phyloP scores from a whole-genome alignment of 64 coral and sea anemone genomes.

The Porites australiensis region DNA sequence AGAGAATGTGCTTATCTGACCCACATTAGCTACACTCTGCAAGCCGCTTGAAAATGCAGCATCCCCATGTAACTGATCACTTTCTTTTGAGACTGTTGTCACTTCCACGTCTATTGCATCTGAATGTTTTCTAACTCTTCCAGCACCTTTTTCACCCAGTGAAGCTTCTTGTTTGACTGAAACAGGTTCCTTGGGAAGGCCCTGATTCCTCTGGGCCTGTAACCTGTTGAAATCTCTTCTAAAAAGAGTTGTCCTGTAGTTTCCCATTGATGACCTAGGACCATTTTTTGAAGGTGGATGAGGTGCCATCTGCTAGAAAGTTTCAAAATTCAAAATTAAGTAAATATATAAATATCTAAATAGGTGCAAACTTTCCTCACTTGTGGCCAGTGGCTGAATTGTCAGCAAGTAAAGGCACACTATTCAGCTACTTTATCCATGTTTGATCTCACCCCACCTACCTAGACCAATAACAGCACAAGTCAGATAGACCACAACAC shows the following conservation, averaged over 20 bases:
- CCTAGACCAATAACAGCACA: too few species aligned
- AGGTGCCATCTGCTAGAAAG: conserved; percentile 52
- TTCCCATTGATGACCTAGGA: conserved; percentile 52
- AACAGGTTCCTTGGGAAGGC: conserved; percentile 16
- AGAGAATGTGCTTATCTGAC: conserved; percentile 27
- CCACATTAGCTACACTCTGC: neutral
- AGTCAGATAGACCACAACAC: too few species aligned
- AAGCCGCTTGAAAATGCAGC: neutral
- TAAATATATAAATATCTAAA: neutral
- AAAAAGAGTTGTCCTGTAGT: conserved; percentile 87
- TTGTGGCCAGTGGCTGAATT: too few species aligned
- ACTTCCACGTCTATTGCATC: neutral
- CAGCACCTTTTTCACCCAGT: neutral
- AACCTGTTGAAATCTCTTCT: conserved; percentile 91
- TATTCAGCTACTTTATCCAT: too few species aligned
- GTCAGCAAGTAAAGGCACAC: too few species aligned
- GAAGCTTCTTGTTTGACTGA: conserved; percentile 3
- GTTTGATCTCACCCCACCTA: too few species aligned
- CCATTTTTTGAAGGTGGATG: conserved; percentile 63
- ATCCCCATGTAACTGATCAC: neutral
- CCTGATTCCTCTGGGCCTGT: conserved; percentile 67
- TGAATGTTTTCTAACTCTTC: neutral
- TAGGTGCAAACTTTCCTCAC: neutral
- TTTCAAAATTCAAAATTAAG: too few species aligned
- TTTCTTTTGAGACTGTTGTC: neutral